Evolutionary conservation across 2,113 vertebrate species (phyloP).

Genomic region (Lasiurus cinereus): DNA sequence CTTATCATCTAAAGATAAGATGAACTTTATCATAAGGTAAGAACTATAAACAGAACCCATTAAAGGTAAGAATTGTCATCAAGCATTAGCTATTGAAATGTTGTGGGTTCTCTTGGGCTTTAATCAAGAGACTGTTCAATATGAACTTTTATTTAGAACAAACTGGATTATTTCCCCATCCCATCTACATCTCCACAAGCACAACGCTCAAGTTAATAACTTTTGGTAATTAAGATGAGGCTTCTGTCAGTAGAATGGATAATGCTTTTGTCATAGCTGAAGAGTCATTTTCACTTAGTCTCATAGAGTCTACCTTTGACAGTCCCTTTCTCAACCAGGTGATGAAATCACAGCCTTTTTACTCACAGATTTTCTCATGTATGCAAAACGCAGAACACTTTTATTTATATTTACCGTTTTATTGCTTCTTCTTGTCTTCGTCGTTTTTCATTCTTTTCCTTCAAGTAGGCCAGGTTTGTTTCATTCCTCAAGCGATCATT

Average conservation of each 20-base stretch:
- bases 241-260: background rate
- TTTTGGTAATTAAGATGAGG: background rate
- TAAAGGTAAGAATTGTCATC: background rate
- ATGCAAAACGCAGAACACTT: background rate
- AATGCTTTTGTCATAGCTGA: background rate
- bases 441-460: slow-evolving; percentile 97
- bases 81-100: background rate
- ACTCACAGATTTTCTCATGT: background rate
- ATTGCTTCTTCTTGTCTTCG: slow-evolving; percentile 96
- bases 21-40: slow-evolving; percentile 27
- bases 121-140: slow-evolving; percentile 14
- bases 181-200: background rate
- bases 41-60: background rate
- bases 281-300: background rate
- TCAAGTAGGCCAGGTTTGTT: slow-evolving; percentile 95
- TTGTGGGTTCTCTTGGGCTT: background rate
- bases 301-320: background rate
- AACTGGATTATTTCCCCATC: background rate
- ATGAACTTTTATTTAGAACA: background rate
- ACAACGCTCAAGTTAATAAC: background rate
- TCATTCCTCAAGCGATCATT: slow-evolving; percentile 97
- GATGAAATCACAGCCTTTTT: background rate
- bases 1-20: background rate
- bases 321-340: background rate
- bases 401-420: slow-evolving; percentile 90